phyloP scores from a whole-genome alignment of 2,888 invertebrate genomes.

The Falcaria lacertinaria region DNA sequence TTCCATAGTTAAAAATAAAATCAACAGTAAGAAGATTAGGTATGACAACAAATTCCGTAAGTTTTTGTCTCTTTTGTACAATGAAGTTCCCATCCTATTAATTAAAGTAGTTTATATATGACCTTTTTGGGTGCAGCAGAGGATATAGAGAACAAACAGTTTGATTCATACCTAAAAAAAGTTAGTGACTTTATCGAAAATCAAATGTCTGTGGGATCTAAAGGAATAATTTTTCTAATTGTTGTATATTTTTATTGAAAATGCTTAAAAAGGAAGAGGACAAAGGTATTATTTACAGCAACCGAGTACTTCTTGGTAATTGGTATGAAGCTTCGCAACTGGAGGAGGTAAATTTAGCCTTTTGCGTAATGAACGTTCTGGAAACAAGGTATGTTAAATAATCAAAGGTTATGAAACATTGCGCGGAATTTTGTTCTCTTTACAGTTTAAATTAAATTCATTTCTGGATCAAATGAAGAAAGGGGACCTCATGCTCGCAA shows the following conservation, averaged over 20 bases:
- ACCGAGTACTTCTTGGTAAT: conserved; percentile 63
- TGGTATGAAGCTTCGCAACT: conserved; percentile 68
- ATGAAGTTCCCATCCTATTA: no score
- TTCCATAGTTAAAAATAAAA: no score
- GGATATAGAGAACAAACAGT: no score
- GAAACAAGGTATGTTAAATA: neutral
- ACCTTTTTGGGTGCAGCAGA: no score
- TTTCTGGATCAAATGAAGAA: conserved; percentile 68
- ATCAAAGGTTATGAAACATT: neutral
- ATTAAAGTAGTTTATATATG: no score
- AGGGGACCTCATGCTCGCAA: conserved; percentile 64
- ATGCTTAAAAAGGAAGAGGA: conserved; percentile 48
- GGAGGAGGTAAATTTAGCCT: conserved; percentile 51
- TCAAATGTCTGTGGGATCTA: neutral
- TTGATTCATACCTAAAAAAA: no score
- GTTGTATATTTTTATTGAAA: conserved; percentile 6
- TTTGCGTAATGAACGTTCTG: neutral
- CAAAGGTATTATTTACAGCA: conserved; percentile 62
- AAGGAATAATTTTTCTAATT: no score
- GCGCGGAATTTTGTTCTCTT: conserved; percentile 4
- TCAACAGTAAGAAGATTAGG: no score
- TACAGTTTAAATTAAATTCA: conserved; percentile 58
- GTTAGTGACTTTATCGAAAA: no score
- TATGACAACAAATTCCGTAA: no score
- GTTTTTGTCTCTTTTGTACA: no score